Evolutionary conservation across 2,888 invertebrate species (phyloP).

Genomic region (Napeogenes inachia): DNA sequence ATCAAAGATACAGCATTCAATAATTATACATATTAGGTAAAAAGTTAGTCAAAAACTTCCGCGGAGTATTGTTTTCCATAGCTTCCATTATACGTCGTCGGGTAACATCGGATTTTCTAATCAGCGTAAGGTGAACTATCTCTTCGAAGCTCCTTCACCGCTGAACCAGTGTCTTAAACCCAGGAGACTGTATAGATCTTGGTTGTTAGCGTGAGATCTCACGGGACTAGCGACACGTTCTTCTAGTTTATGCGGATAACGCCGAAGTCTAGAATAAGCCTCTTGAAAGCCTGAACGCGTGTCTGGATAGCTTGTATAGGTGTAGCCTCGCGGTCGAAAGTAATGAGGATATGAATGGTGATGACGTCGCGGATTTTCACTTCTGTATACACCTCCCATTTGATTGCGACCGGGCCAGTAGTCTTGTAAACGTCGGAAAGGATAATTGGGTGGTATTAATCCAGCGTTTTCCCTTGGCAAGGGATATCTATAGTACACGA

Average conservation of each 20-base stretch:
- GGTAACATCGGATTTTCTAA: slow-evolving; percentile 74
- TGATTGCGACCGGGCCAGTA: slow-evolving; percentile 66
- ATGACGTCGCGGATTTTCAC: slow-evolving; percentile 67
- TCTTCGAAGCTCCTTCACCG: slow-evolving; percentile 67
- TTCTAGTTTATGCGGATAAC: slow-evolving; percentile 50
- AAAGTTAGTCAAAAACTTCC: slow-evolving; percentile 35
- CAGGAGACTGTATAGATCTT: slow-evolving; percentile 67
- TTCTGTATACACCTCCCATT: slow-evolving; percentile 62
- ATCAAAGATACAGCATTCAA: slow-evolving; percentile 21
- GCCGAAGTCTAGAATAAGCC: slow-evolving; percentile 50
- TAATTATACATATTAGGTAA: slow-evolving; percentile 29
- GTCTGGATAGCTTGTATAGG: slow-evolving; percentile 39
- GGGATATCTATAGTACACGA: slow-evolving; percentile 60
- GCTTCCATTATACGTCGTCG: slow-evolving; percentile 74
- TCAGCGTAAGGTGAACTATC: slow-evolving; percentile 56
- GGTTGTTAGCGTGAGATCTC: slow-evolving; percentile 53
- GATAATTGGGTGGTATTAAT: slow-evolving; percentile 62
- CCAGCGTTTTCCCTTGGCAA: slow-evolving; percentile 63
- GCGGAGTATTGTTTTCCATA: slow-evolving; percentile 45
- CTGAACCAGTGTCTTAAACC: slow-evolving; percentile 73
- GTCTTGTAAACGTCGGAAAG: slow-evolving; percentile 68
- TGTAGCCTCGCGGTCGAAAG: slow-evolving; percentile 54
- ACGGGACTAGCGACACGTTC: slow-evolving; percentile 50
- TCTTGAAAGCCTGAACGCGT: slow-evolving; percentile 46
- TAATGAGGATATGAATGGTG: slow-evolving; percentile 67